These are phyloP conservation scores for Sinocyclocheilus maitianheensis DNA, from an alignment of 2,113 vertebrate genomes.

Conservation along the genomic window DNA sequence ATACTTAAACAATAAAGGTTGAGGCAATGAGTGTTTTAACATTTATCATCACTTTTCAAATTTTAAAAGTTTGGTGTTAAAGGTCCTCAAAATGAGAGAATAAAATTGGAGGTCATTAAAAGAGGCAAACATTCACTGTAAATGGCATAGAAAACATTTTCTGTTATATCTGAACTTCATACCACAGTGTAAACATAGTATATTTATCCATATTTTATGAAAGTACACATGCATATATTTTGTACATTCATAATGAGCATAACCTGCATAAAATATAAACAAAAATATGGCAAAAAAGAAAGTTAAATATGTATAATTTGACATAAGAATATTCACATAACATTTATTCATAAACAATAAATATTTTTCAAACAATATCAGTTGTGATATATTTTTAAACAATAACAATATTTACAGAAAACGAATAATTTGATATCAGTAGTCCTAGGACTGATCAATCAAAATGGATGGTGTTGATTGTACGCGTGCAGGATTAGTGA, in stretches of 20 bases:
- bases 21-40: too few species aligned
- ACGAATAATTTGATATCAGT: slow-evolving; percentile 40
- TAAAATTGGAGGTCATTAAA: neutral
- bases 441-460: slow-evolving; percentile 38
- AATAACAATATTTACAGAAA: slow-evolving; percentile 11
- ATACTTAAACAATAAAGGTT: slow-evolving; percentile 19
- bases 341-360: slow-evolving; percentile 56
- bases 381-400: slow-evolving; percentile 30
- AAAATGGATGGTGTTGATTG: slow-evolving; percentile 25
- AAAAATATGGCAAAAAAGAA: slow-evolving; percentile 30
- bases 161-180: neutral
- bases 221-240: slow-evolving; percentile 51
- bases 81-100: neutral
- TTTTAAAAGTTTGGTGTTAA: neutral
- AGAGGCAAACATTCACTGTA: slow-evolving; percentile 47
- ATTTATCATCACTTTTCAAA: too few species aligned
- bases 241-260: slow-evolving; percentile 49
- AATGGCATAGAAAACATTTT: slow-evolving; percentile 48
- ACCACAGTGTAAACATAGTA: slow-evolving; percentile 50
- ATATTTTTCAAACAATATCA: slow-evolving; percentile 51
- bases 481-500: slow-evolving; percentile 16
- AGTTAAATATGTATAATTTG: slow-evolving; percentile 42
- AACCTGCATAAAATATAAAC: slow-evolving; percentile 49
- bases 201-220: slow-evolving; percentile 44
- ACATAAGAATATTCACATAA: slow-evolving; percentile 48